A percentile compares a stretch with the other conserved stretches of the same genome.
phyloP scores from a whole-genome alignment of 1,140 invertebrate genomes.

The Arion vulgaris region DNA sequence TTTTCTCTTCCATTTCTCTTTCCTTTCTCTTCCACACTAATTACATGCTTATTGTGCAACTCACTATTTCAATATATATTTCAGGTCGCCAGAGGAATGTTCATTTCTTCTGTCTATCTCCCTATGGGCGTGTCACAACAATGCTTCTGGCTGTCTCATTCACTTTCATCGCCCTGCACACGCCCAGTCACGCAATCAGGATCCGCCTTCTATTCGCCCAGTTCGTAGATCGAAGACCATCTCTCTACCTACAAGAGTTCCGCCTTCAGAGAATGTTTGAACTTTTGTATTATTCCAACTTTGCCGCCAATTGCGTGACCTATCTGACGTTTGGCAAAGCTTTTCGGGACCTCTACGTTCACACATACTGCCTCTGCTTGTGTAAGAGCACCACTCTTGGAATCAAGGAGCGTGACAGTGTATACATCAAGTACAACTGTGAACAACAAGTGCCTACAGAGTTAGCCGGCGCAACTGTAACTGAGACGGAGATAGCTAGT shows the following conservation, averaged over 20 bases:
- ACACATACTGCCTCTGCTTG: not conserved
- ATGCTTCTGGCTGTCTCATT: constrained; percentile 45
- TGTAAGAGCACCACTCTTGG: not conserved
- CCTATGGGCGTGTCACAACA: constrained; percentile 41
- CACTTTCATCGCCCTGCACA: constrained; percentile 44
- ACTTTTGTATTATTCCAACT: constrained; percentile 44
- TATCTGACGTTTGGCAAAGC: constrained; percentile 40
- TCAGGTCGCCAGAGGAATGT: not conserved
- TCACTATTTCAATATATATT: too few relatives aligned
- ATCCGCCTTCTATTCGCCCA: constrained; percentile 39
- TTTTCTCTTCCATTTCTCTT: not conserved
- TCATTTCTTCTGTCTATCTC: constrained; percentile 25
- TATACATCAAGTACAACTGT: not conserved
- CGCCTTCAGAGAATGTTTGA: constrained; percentile 45
- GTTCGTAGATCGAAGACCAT: constrained; percentile 9
- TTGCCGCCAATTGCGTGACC: constrained; percentile 43
- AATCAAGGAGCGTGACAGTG: not conserved
- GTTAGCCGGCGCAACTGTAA: not conserved
- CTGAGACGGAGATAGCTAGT: not conserved
- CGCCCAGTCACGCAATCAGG: constrained; percentile 44
- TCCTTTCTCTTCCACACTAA: not conserved
- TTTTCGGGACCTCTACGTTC: constrained; percentile 35
- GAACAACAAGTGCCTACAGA: not conserved
- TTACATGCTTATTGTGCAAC: too few relatives aligned
- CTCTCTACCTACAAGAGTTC: constrained; percentile 23